phyloP scores from a whole-genome alignment of 2,888 invertebrate genomes.

The Lysandra coridon region DNA sequence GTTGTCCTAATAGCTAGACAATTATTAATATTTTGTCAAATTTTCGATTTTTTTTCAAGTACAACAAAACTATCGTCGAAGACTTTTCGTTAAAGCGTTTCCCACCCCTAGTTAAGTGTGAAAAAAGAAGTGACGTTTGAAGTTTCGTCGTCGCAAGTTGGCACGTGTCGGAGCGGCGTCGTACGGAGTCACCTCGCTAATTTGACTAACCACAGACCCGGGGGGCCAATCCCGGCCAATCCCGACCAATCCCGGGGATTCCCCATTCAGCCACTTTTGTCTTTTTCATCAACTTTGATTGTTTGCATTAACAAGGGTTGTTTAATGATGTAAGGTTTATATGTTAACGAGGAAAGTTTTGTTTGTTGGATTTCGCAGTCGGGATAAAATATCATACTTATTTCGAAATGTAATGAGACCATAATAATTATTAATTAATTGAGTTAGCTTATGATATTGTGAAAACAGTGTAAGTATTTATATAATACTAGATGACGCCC shows the following conservation, averaged over 20 bases:
- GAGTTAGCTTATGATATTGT: not conserved
- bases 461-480: not conserved
- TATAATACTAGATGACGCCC: no score
- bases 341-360: conserved; percentile 18
- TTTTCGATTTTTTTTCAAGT: no score
- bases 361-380: conserved; percentile 4
- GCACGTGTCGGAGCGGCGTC: conserved; percentile 49
- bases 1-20: not conserved
- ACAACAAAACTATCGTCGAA: not conserved
- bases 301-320: conserved; percentile 45
- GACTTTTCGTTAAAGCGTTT: not conserved
- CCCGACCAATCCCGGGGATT: conserved; percentile 32
- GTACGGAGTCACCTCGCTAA: conserved; percentile 47
- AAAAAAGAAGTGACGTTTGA: conserved; percentile 34
- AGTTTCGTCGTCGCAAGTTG: conserved; percentile 36
- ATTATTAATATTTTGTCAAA: no score
- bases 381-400: not conserved
- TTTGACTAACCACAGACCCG: conserved; percentile 46
- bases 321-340: conserved; percentile 28
- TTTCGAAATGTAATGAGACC: not conserved
- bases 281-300: conserved; percentile 47
- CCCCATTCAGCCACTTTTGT: conserved; percentile 41
- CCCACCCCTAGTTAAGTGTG: conserved; percentile 1
- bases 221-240: conserved; percentile 38
- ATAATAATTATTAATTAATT: not conserved